Base-by-base conservation (phyloP, 2,797 vertebrate genomes). In the Phyllotis vaccarum region DNA sequence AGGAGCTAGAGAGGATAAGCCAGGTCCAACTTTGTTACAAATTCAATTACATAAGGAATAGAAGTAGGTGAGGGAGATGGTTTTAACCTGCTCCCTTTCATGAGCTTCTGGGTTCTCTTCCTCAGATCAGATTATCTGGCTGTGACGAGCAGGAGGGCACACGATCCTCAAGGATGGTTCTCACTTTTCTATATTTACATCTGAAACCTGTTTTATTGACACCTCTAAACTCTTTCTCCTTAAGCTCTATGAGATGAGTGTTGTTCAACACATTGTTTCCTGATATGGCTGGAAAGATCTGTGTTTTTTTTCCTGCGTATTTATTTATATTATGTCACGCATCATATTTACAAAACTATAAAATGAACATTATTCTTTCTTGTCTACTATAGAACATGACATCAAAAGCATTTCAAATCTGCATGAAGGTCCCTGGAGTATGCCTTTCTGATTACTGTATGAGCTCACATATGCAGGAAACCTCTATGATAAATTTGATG, bases 281-380 rank as follows among this genome's bases (percentile, higher is more conserved):
- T 89, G 49, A 56, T 37, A 46, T 90, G 66, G 12, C 31, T 88
- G 34, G 19, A 70, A 89, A 91, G 64, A 83, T 87, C 87, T 24
- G 49, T 70, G n/a, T 13, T 56, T 27, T 94, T 92, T 93, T 87
- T 89, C 92, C 85, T 94, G 13, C 46, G 74, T 90, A 90, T 12
- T 92, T 70, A 81, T 78, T 88, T 95, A 58, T 85, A 37, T 24
- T 82, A 75, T 86, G 21, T 29, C 70, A 90, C 27, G 70, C 24
- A n/a, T 96, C 40, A 81, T 4, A 74, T 2, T 80, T 86, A 43
- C 2, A 49, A 92, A 81, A 83, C 56, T 76, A 72, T 74, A 76
- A 92, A 79, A 89, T 40, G 52, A 74, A 22, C 19, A 89, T 2
- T n/a, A 2, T 40, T 79, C 6, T 64, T 91, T 17, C 27, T 96